Percentiles rank a stretch among this genome's conserved stretches.
These are phyloP conservation scores for Meiosimyza decipiens DNA, from an alignment of 2,888 invertebrate genomes.

Conservation along the genomic window DNA sequence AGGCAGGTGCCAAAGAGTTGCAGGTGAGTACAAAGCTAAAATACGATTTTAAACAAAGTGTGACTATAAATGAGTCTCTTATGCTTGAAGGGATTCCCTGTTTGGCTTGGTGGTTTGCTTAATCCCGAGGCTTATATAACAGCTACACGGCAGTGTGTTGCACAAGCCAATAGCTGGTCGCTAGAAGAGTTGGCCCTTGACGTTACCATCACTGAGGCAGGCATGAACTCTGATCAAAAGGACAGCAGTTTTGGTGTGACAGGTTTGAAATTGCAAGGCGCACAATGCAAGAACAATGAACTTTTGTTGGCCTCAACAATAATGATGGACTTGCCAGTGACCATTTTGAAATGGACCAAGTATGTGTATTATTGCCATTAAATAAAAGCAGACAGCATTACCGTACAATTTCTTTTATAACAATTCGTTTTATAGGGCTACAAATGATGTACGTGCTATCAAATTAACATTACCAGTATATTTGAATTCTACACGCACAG, in stretches of 20 bases:
- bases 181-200: constrained; percentile 88
- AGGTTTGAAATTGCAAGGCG: constrained; percentile 96
- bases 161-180: constrained; percentile 96
- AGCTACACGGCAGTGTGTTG: constrained; percentile 97
- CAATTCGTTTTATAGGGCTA: constrained; percentile 55
- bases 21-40: constrained; percentile 72
- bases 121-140: constrained; percentile 99
- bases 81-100: constrained; percentile 80
- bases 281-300: constrained; percentile 90
- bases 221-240: constrained; percentile 71
- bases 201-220: constrained; percentile 74
- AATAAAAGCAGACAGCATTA: not conserved
- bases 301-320: constrained; percentile 93
- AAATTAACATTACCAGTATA: constrained; percentile 95
- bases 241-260: constrained; percentile 76
- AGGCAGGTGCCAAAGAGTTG: constrained; percentile 88
- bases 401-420: not conserved
- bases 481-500: constrained; percentile 94
- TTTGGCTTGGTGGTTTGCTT: constrained; percentile 97
- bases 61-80: constrained; percentile 29
- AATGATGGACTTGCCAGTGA: constrained; percentile 91
- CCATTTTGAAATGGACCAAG: constrained; percentile 90
- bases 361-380: constrained; percentile 58
- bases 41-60: not conserved
- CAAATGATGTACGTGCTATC: constrained; percentile 69